Percentiles rank a stretch among this genome's conserved stretches.
Evolutionary conservation across 2,888 invertebrate species (phyloP).

Genomic region (Chydorus sphaericus): DNA sequence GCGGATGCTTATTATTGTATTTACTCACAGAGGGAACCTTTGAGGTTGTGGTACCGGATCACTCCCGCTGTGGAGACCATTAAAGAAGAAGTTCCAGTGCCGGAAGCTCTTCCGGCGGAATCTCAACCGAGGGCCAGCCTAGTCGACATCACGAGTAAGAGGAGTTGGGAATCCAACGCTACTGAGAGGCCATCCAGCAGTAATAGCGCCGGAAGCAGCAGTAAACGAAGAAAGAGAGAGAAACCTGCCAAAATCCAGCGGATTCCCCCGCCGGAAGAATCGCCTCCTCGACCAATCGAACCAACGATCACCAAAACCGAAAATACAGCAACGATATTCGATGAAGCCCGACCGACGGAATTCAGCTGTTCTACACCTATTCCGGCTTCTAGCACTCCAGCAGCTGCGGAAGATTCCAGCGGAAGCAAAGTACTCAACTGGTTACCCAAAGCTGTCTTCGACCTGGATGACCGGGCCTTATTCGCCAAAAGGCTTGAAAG

Average conservation of each 20-base stretch:
- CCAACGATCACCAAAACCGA: not conserved
- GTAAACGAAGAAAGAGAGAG: not conserved
- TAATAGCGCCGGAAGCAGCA: not conserved
- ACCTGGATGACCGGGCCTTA: conserved; percentile 4
- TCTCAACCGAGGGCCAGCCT: not conserved
- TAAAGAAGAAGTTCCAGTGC: not conserved
- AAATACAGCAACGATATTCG: not conserved
- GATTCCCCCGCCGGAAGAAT: not conserved
- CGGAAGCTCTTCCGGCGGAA: not conserved
- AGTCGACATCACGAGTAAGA: not conserved
- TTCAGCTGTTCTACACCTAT: conserved; percentile 2
- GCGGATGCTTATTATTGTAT: not conserved
- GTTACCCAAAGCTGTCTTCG: conserved; percentile 8
- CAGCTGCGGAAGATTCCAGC: not conserved
- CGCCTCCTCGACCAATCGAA: not conserved
- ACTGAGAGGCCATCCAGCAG: not conserved
- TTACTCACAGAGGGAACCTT: conserved; percentile 9
- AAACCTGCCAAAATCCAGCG: not conserved
- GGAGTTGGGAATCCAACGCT: not conserved
- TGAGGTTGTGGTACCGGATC: conserved; percentile 12
- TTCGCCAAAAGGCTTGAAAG: conserved; percentile 2
- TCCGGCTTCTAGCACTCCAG: not conserved
- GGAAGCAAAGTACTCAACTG: not conserved
- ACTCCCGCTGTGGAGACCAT: not conserved
- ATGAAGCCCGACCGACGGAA: not conserved